Evolutionary conservation across 2,113 vertebrate species (phyloP).

Genomic region (Pseudorhombus dupliciocellatus): DNA sequence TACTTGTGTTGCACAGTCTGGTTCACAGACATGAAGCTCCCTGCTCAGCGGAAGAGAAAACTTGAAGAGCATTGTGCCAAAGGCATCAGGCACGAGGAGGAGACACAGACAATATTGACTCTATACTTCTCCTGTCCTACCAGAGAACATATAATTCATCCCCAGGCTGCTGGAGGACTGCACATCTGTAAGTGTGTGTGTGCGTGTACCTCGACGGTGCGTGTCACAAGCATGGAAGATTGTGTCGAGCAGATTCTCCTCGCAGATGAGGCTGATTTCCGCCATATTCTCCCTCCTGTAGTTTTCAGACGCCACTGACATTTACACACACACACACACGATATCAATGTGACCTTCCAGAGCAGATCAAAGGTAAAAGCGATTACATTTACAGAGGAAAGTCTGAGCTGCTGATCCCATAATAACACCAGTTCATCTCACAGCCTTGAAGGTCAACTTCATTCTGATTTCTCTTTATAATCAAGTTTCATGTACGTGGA

Average conservation of each 20-base stretch:
- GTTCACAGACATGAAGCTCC: not conserved
- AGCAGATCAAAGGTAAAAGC: too few relatives aligned
- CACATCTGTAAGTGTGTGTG: not conserved
- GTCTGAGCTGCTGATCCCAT: too few relatives aligned
- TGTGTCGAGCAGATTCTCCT: constrained; percentile 87
- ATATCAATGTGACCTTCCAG: too few relatives aligned
- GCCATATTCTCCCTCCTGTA: constrained; percentile 60
- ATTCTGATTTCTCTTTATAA: too few relatives aligned
- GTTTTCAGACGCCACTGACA: constrained; percentile 49
- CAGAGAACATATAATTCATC: not conserved
- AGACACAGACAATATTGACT: not conserved
- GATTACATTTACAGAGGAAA: not conserved
- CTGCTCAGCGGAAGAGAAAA: constrained; percentile 3
- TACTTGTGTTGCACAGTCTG: not conserved
- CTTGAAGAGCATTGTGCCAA: not conserved
- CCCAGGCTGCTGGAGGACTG: not conserved
- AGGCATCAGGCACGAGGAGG: not conserved
- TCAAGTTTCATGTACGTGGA: too few relatives aligned
- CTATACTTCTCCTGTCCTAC: not conserved
- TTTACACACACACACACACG: constrained; percentile 10
- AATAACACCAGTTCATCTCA: too few relatives aligned
- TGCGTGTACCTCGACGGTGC: constrained; percentile 82
- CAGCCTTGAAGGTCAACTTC: too few relatives aligned
- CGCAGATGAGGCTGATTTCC: constrained; percentile 82
- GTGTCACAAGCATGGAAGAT: constrained; percentile 88